Conservation (phyloP, 2,797 vertebrate species). For the Micropoecilia bifurca region DNA sequence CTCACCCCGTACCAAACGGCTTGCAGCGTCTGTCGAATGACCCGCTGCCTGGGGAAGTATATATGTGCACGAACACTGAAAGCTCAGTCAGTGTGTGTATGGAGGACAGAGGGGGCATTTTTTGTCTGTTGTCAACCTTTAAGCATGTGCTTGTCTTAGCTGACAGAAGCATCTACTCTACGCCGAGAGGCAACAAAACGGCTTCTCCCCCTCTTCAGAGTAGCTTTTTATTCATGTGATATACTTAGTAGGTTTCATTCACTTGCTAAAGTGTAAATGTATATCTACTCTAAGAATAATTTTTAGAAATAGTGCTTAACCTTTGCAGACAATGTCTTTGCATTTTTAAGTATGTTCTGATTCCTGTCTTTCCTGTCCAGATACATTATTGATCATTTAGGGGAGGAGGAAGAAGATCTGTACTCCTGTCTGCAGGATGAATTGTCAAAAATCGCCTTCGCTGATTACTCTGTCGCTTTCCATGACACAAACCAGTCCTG, state of each 20-base stretch:
- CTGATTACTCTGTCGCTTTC: conserved; percentile 84
- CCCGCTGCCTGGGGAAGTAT: conserved; percentile 75
- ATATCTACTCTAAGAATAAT: background rate
- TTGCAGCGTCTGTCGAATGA: conserved; percentile 72
- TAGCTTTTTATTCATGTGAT: background rate
- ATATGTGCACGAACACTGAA: conserved; percentile 38
- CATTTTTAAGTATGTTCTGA: background rate
- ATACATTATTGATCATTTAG: conserved; percentile 83
- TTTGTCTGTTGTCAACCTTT: conserved; percentile 24
- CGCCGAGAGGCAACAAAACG: conserved; percentile 23
- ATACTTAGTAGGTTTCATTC: background rate
- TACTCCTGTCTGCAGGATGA: conserved; percentile 89
- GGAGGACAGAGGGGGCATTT: conserved; percentile 15
- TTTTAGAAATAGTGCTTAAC: background rate
- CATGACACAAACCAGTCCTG: conserved; percentile 82
- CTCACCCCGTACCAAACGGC: conserved; percentile 72
- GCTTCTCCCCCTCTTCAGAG: background rate
- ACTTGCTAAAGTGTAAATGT: background rate
- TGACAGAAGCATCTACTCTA: conserved; percentile 43
- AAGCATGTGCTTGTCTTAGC: conserved; percentile 37
- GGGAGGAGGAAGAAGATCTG: conserved; percentile 72
- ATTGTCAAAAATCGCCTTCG: conserved; percentile 80
- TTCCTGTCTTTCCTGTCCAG: conserved; percentile 45
- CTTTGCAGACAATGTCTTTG: background rate
- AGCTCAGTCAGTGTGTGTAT: conserved; percentile 41